phyloP scores from a whole-genome alignment of 2,888 invertebrate genomes.

The Drosophila mercatorum region DNA sequence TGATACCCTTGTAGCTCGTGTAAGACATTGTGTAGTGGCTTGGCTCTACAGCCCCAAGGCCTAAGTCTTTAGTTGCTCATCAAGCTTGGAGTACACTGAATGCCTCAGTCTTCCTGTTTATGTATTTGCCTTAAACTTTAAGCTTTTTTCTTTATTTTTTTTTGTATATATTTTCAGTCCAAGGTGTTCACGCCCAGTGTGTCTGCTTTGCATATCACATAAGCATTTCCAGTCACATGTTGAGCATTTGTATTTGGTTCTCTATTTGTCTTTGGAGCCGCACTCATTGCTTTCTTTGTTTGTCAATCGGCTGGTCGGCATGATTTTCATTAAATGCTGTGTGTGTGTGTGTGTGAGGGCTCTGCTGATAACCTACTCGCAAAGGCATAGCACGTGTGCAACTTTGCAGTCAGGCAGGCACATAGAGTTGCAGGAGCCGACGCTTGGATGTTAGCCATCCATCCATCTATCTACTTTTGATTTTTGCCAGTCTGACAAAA shows the following conservation, averaged over 20 bases:
- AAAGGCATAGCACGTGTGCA: slow-evolving; percentile 40
- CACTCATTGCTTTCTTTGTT: slow-evolving; percentile 24
- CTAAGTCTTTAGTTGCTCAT: background rate
- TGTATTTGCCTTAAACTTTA: too few species aligned
- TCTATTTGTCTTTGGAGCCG: slow-evolving; percentile 34
- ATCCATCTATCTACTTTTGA: slow-evolving; percentile 45
- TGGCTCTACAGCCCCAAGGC: too few species aligned
- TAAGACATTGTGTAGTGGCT: too few species aligned
- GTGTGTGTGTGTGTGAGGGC: background rate
- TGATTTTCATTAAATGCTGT: slow-evolving; percentile 41
- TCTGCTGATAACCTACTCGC: slow-evolving; percentile 13
- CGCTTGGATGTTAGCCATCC: slow-evolving; percentile 14
- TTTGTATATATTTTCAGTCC: background rate
- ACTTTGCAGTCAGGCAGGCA: slow-evolving; percentile 18
- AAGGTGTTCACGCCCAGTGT: slow-evolving; percentile 12
- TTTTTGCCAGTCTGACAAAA: slow-evolving; percentile 31
- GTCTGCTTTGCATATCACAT: slow-evolving; percentile 41
- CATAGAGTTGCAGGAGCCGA: slow-evolving; percentile 6
- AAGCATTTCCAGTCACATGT: slow-evolving; percentile 43
- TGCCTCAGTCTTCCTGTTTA: background rate
- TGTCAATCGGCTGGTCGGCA: slow-evolving; percentile 36
- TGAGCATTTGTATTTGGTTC: slow-evolving; percentile 25
- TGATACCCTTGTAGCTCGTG: background rate
- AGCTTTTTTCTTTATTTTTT: background rate
- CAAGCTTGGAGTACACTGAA: background rate